Percentiles rank a stretch among this genome's conserved stretches.
Evolutionary conservation across 2,797 vertebrate genomes (phyloP).

Genomic region (Sebastes kiyomatsui): DNA sequence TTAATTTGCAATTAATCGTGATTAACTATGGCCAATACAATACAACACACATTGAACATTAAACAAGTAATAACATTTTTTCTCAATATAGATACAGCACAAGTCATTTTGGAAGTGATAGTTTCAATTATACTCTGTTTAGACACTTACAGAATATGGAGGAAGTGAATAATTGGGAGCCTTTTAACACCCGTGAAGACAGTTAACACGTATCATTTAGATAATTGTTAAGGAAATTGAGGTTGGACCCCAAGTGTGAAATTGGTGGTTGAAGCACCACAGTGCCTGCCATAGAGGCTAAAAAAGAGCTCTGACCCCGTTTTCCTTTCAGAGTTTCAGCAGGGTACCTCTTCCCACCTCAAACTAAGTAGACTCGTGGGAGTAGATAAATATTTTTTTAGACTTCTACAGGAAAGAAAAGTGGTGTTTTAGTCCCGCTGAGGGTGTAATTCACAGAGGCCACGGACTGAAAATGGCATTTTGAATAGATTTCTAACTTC

Average conservation of each 20-base stretch:
- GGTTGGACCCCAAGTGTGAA: slow-evolving; percentile 51
- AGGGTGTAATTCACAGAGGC: slow-evolving; percentile 36
- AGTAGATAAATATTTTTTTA: slow-evolving; percentile 33
- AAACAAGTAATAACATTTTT: neutral
- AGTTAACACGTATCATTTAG: slow-evolving; percentile 55
- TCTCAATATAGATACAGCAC: neutral
- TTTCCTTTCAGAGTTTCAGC: slow-evolving; percentile 5
- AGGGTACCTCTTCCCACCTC: slow-evolving; percentile 4
- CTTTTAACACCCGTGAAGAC: slow-evolving; percentile 9
- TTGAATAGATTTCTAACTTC: slow-evolving; percentile 24
- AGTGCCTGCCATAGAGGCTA: slow-evolving; percentile 17
- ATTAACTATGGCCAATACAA: no score
- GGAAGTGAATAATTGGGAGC: slow-evolving; percentile 16
- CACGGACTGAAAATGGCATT: slow-evolving; percentile 53
- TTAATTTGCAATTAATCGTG: no score
- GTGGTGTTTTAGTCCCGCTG: slow-evolving; percentile 13
- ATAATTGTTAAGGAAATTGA: slow-evolving; percentile 61
- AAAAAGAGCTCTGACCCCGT: slow-evolving; percentile 24
- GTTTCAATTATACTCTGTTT: slow-evolving; percentile 31
- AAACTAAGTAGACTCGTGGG: slow-evolving; percentile 16
- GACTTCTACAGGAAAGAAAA: slow-evolving; percentile 25
- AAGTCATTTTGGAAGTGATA: neutral
- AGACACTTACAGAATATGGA: slow-evolving; percentile 15
- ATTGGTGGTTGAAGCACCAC: slow-evolving; percentile 39
- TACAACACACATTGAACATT: neutral